These are phyloP conservation scores for Erythrolamprus reginae DNA, from an alignment of 2,113 vertebrate species.

Conservation along the genomic window DNA sequence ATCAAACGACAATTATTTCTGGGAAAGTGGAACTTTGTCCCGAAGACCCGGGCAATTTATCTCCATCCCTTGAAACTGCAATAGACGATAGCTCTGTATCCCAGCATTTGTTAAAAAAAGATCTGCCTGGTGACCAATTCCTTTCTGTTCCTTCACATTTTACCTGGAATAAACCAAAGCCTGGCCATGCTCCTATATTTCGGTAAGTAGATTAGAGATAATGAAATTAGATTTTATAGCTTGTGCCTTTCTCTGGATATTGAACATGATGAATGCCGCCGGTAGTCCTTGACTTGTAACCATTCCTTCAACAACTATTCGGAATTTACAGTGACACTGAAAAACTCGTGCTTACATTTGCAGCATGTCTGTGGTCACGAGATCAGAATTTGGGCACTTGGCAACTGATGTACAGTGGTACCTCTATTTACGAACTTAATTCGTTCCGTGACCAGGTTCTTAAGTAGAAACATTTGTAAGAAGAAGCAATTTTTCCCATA, in stretches of 20 bases:
- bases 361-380: neutral
- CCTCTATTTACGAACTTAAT: no score
- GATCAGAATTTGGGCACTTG: neutral
- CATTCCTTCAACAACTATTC: neutral
- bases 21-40: slow-evolving; percentile 84
- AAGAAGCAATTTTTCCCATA: no score
- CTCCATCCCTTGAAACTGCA: slow-evolving; percentile 84
- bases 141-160: slow-evolving; percentile 96
- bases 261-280: neutral
- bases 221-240: neutral
- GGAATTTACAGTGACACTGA: neutral
- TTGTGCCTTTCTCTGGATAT: neutral
- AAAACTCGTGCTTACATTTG: neutral
- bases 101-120: slow-evolving; percentile 88
- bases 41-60: slow-evolving; percentile 85
- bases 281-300: neutral
- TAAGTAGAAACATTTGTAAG: no score
- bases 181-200: slow-evolving; percentile 95
- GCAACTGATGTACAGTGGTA: neutral
- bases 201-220: slow-evolving; percentile 74
- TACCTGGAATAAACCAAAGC: slow-evolving; percentile 98
- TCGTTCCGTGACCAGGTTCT: no score
- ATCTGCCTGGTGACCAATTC: slow-evolving; percentile 89
- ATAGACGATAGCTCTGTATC: slow-evolving; percentile 79
- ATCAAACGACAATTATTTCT: slow-evolving; percentile 80